Evolutionary conservation across 2,888 invertebrate species (phyloP).

Genomic region (Saturnia japonica): DNA sequence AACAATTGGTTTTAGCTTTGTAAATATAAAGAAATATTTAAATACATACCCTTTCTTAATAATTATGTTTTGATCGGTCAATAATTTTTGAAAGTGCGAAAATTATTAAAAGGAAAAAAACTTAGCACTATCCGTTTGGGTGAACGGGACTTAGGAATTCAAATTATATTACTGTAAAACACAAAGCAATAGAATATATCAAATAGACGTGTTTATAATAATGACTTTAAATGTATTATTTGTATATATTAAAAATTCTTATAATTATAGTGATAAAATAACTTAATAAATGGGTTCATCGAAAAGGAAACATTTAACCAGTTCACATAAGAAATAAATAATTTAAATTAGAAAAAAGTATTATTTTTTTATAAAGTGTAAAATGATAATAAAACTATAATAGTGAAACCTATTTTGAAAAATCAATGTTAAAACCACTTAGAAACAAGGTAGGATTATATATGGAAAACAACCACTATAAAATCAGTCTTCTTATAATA

Average conservation of each 20-base stretch:
- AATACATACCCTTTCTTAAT: not conserved
- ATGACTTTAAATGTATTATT: not conserved
- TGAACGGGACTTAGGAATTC: not conserved
- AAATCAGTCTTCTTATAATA: slow-evolving; percentile 18
- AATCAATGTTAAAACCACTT: not conserved
- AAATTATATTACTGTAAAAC: not conserved
- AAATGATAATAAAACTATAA: not conserved
- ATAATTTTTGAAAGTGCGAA: not conserved
- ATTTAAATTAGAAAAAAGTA: not conserved
- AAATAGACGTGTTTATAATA: not conserved
- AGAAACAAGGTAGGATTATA: not conserved
- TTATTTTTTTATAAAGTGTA: not conserved
- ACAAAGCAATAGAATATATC: not conserved
- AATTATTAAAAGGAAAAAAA: not conserved
- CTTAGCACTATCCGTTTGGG: not conserved
- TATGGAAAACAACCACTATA: not conserved
- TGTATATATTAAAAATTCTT: too few relatives aligned
- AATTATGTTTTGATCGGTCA: not conserved
- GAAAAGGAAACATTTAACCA: not conserved
- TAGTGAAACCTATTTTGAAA: not conserved
- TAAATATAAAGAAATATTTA: not conserved
- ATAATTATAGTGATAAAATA: too few relatives aligned
- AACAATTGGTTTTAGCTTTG: too few relatives aligned
- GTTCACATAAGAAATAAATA: not conserved
- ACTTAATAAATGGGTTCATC: not conserved